phyloP scores from a whole-genome alignment of 2,888 invertebrate genomes.

The Holacanthella duospinosa region DNA sequence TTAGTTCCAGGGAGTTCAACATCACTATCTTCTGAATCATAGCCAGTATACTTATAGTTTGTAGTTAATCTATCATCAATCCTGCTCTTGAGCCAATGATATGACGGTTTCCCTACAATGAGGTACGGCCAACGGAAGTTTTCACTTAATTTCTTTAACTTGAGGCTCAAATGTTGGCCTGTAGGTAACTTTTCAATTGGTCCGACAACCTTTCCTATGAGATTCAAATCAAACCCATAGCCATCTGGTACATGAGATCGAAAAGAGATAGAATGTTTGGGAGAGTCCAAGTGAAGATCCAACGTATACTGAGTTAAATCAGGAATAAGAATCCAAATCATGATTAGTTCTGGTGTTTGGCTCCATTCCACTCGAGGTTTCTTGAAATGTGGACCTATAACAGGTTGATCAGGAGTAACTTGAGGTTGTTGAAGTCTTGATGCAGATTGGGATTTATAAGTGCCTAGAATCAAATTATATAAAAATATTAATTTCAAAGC shows the following conservation, averaged over 20 bases:
- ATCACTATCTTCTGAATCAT: not conserved
- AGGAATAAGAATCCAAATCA: not conserved
- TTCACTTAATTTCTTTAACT: not conserved
- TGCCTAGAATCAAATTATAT: too few species aligned
- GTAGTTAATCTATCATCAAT: not conserved
- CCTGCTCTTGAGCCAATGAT: not conserved
- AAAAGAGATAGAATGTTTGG: not conserved
- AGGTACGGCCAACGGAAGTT: not conserved
- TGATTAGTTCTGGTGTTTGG: not conserved
- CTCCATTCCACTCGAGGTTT: not conserved
- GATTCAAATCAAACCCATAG: not conserved
- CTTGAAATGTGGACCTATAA: too few species aligned
- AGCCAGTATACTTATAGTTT: not conserved
- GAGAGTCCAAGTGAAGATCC: not conserved
- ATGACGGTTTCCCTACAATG: not conserved
- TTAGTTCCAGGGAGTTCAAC: too few species aligned
- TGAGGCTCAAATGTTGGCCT: not conserved
- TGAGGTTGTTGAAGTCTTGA: too few species aligned
- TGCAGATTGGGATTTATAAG: too few species aligned
- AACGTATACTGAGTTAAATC: not conserved
- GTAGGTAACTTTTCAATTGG: not conserved
- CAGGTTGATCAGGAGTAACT: too few species aligned
- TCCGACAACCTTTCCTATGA: not conserved
- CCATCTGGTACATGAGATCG: not conserved
- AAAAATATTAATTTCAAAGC: too few species aligned